Conservation (phyloP, 2,888 invertebrate genomes). For the Biston stratarius region DNA sequence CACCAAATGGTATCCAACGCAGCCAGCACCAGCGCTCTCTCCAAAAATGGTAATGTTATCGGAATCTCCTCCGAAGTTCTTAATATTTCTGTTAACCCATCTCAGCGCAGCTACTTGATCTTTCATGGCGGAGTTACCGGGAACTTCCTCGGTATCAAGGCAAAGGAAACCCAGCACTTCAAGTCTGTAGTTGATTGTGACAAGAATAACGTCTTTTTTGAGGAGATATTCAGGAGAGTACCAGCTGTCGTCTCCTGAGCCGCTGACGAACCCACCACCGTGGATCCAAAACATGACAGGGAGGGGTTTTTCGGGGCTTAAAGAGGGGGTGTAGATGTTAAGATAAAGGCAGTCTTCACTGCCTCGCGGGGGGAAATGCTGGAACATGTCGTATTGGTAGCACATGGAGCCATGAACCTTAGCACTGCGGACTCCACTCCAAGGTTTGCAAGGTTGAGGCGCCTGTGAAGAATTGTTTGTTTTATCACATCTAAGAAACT, state of each 20-base stretch:
- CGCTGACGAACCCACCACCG: conserved; percentile 54
- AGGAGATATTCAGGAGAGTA: conserved; percentile 59
- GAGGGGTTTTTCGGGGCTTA: conserved; percentile 47
- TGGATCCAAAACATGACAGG: conserved; percentile 67
- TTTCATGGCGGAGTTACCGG: conserved; percentile 64
- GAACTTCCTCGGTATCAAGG: conserved; percentile 55
- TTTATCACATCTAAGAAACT: background rate
- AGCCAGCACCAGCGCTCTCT: conserved; percentile 63
- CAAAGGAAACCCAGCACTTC: conserved; percentile 60
- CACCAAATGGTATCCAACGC: conserved; percentile 57
- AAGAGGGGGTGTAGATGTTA: conserved; percentile 62
- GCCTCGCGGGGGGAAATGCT: conserved; percentile 44
- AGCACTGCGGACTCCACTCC: conserved; percentile 65
- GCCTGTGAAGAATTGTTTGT: conserved; percentile 45
- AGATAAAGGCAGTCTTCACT: conserved; percentile 68
- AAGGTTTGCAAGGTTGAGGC: conserved; percentile 57
- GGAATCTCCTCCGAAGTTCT: conserved; percentile 62
- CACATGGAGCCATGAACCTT: conserved; percentile 58
- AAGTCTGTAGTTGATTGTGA: conserved; percentile 60
- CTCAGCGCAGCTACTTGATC: conserved; percentile 62
- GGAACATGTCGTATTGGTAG: conserved; percentile 51
- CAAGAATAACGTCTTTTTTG: conserved; percentile 53
- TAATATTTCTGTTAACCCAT: conserved; percentile 63
- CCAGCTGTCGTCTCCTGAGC: conserved; percentile 53
- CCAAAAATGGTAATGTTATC: conserved; percentile 64